Conservation (phyloP, 2,888 invertebrate genomes). For the Chrysomela aeneicollis region DNA sequence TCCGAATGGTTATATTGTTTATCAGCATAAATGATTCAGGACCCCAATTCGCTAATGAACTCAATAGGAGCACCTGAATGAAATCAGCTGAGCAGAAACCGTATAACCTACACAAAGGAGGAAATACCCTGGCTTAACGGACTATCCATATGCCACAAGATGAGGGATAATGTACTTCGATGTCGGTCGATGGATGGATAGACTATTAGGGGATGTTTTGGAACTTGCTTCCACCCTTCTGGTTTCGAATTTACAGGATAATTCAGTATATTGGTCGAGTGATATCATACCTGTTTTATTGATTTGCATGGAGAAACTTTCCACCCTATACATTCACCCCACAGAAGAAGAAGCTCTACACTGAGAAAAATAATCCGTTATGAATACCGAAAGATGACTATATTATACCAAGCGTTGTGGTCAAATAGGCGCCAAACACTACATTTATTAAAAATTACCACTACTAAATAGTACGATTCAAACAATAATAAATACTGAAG, state of each 20-base stretch:
- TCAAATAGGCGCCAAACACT: too few species aligned
- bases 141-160: background rate
- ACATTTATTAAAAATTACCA: too few species aligned
- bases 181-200: background rate
- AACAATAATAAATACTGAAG: too few species aligned
- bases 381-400: too few species aligned
- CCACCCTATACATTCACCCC: too few species aligned
- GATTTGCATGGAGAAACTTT: too few species aligned
- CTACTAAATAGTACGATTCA: too few species aligned
- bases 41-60: background rate
- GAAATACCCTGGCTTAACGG: background rate
- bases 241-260: background rate
- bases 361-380: too few species aligned
- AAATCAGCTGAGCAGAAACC: background rate
- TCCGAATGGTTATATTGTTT: background rate
- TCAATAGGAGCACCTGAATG: background rate
- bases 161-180: conserved; percentile 3
- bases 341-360: too few species aligned
- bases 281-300: too few species aligned
- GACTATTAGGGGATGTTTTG: background rate
- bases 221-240: background rate
- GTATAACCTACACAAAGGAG: background rate
- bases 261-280: conserved; percentile 19
- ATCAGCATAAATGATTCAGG: background rate
- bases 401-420: too few species aligned